phyloP scores from a whole-genome alignment of 2,888 invertebrate genomes.

The Drosophila neonasuta region DNA sequence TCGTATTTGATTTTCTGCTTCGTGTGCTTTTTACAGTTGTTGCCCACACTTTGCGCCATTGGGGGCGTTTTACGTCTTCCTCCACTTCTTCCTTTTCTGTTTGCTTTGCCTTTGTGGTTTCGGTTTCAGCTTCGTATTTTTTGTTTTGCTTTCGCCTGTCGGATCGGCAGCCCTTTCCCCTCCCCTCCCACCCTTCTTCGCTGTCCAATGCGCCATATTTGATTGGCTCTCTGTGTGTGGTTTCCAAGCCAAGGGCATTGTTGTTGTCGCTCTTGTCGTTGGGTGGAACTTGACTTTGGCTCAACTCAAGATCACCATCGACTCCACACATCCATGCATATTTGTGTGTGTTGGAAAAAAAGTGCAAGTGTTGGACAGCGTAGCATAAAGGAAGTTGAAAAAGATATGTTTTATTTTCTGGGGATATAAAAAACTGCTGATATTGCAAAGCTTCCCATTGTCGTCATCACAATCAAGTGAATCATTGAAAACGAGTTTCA shows the following conservation, averaged over 20 bases:
- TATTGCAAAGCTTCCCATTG: not conserved
- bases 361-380: slow-evolving; percentile 34
- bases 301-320: slow-evolving; percentile 58
- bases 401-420: not conserved
- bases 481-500: slow-evolving; percentile 14
- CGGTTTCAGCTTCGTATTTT: slow-evolving; percentile 26
- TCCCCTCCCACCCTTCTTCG: not conserved
- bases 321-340: not conserved
- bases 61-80: slow-evolving; percentile 66
- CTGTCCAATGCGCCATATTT: slow-evolving; percentile 2
- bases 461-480: slow-evolving; percentile 2
- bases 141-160: slow-evolving; percentile 22
- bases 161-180: slow-evolving; percentile 18
- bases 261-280: slow-evolving; percentile 27
- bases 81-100: slow-evolving; percentile 19
- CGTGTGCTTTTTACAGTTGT: slow-evolving; percentile 74
- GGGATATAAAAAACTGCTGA: not conserved
- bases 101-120: slow-evolving; percentile 28
- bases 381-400: not conserved
- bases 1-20: slow-evolving; percentile 72
- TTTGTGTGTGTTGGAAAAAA: slow-evolving; percentile 3
- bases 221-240: slow-evolving; percentile 67
- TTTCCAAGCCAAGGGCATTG: slow-evolving; percentile 67
- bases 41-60: slow-evolving; percentile 61
- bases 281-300: slow-evolving; percentile 61